Percentiles rank a stretch among this genome's conserved stretches.
Evolutionary conservation across 2,797 vertebrate genomes (phyloP).

Genomic region (Pangasius macronema): DNA sequence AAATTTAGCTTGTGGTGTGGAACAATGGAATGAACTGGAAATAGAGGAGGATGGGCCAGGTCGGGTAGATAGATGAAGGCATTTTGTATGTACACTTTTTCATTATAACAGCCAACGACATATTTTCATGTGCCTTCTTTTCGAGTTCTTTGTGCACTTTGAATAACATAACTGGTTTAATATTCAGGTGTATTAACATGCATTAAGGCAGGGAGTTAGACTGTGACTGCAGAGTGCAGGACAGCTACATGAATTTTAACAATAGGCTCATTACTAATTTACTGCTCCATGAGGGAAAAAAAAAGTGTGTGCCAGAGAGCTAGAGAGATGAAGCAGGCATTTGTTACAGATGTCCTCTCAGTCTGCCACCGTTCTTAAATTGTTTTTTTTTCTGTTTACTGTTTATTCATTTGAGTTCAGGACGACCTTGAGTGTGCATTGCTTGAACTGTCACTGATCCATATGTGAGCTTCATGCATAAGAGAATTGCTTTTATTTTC

Average conservation of each 20-base stretch:
- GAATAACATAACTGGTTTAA: slow-evolving; percentile 40
- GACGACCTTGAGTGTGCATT: slow-evolving; percentile 34
- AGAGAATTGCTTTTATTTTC: slow-evolving; percentile 22
- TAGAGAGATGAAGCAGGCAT: slow-evolving; percentile 11
- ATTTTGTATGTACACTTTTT: slow-evolving; percentile 19
- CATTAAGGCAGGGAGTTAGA: slow-evolving; percentile 37
- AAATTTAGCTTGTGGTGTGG: slow-evolving; percentile 9
- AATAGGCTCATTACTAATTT: slow-evolving; percentile 59
- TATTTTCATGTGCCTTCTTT: slow-evolving; percentile 12
- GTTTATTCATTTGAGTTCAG: slow-evolving; percentile 29
- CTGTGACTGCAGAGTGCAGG: slow-evolving; percentile 33
- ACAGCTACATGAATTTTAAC: slow-evolving; percentile 58
- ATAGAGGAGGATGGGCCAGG: slow-evolving; percentile 24
- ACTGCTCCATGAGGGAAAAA: slow-evolving; percentile 33
- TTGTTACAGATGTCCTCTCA: slow-evolving; percentile 31
- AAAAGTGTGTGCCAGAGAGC: slow-evolving; percentile 9
- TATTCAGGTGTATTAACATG: slow-evolving; percentile 48
- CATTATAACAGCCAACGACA: slow-evolving; percentile 9
- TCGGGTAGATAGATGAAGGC: neutral
- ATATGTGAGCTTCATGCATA: slow-evolving; percentile 21
- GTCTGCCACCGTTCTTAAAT: slow-evolving; percentile 18
- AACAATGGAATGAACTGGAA: slow-evolving; percentile 17
- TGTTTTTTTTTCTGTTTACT: slow-evolving; percentile 31
- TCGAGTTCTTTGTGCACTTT: slow-evolving; percentile 29
- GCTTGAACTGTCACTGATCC: slow-evolving; percentile 35